Evolutionary conservation across 2,797 vertebrate genomes (phyloP).

Genomic region (Enteromius unitaeniatus): DNA sequence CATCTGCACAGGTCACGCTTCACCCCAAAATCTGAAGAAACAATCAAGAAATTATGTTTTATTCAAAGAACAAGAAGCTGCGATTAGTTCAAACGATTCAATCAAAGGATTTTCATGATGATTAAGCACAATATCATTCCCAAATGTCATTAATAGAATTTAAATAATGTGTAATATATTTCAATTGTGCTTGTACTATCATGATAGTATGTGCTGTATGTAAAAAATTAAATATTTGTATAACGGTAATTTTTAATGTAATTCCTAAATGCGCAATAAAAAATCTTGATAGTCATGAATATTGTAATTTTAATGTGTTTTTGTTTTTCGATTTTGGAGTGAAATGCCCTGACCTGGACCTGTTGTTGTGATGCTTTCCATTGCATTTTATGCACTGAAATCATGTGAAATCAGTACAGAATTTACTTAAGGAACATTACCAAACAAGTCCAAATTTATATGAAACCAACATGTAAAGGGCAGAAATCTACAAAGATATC

Average conservation of each 20-base stretch:
- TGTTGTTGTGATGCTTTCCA: slow-evolving; percentile 8
- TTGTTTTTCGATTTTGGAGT: neutral
- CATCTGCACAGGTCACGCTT: neutral
- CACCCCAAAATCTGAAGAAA: slow-evolving; percentile 17
- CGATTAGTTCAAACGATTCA: neutral
- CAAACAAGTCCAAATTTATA: neutral
- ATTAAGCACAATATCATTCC: slow-evolving; percentile 10
- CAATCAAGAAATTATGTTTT: neutral
- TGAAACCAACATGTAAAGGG: neutral
- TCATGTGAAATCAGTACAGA: neutral
- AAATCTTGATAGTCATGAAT: neutral
- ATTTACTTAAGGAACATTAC: neutral
- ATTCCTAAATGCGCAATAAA: neutral
- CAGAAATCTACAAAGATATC: neutral
- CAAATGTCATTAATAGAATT: slow-evolving; percentile 1
- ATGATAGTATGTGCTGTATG: slow-evolving; percentile 3
- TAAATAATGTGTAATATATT: neutral
- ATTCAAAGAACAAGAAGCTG: neutral
- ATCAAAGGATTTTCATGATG: neutral
- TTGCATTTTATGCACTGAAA: neutral
- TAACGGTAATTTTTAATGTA: neutral
- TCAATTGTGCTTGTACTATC: neutral
- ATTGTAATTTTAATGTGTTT: neutral
- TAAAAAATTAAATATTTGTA: neutral
- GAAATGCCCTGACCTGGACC: slow-evolving; percentile 3